Percentiles rank a stretch among this genome's conserved stretches.
phyloP scores from a whole-genome alignment of 2,888 invertebrate genomes.

The Alentia gelatinosa region DNA sequence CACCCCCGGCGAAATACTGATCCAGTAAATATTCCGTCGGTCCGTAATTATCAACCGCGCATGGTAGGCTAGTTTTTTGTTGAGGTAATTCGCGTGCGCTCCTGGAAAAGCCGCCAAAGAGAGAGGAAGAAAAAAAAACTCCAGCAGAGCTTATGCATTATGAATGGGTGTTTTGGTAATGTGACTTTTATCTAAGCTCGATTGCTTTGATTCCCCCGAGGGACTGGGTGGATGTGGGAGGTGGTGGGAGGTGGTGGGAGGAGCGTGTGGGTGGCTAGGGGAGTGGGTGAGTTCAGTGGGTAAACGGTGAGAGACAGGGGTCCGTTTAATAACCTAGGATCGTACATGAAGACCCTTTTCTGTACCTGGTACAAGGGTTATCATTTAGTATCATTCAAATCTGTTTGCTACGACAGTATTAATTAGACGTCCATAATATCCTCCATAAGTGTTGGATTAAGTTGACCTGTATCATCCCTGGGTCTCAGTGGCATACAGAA shows the following conservation, averaged over 20 bases:
- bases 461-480: too few species aligned
- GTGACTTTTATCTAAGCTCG: conserved; percentile 40
- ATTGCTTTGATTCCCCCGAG: conserved; percentile 27
- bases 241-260: neutral
- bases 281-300: neutral
- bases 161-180: conserved; percentile 37
- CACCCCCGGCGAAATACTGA: neutral
- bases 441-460: too few species aligned
- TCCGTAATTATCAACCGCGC: neutral
- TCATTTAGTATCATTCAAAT: too few species aligned
- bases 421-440: too few species aligned
- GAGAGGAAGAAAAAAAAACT: neutral
- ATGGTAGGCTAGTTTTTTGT: neutral
- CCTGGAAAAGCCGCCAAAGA: neutral
- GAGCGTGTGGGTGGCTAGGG: neutral
- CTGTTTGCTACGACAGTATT: too few species aligned
- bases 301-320: too few species aligned
- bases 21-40: neutral
- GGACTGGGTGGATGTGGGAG: neutral
- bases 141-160: neutral
- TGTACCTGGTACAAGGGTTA: too few species aligned
- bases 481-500: too few species aligned
- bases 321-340: too few species aligned
- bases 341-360: too few species aligned
- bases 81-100: conserved; percentile 32